Base-by-base conservation (phyloP, 1,140 invertebrate genomes). In the Hirudo medicinalis region DNA sequence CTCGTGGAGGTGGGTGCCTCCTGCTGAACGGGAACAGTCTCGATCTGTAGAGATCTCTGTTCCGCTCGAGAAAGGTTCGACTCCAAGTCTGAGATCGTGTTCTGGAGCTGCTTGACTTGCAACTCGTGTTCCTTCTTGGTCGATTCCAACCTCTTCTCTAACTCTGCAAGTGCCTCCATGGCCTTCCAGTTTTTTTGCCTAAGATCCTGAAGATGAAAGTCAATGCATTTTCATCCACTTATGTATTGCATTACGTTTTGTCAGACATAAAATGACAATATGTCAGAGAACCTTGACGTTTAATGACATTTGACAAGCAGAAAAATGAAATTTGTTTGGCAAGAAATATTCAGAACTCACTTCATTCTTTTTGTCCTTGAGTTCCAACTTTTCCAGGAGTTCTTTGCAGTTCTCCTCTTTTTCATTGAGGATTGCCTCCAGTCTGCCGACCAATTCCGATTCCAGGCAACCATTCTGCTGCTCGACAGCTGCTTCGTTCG, bases 111-210 rank as follows among this genome's bases (percentile, higher is more conserved):
- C 57, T 32, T 22, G 29, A 32, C 11, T 22, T 25, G 57, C 20
- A 20, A 25, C 29, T 63, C 57, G 6, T 63, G 22, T 22, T 63
- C 57, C 20, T 13, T n/a, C 57, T 22, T 43, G 43, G 13, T 22
- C 19, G 13, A 53, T 54, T 70, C 32, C 19, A 70, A 54, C 27
- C 49, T 25, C 29, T 70, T 70, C 29, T 70, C 69, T 22, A 25
- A 25, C n/a, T 70, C 69, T 53, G 69, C 13, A 2, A 70, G 40
- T 49, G 53, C 69, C 27, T 70, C 69, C 69, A 70, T 70, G 22
- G 69, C 49, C n/a, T 70, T 70, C 69, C 69, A 70, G 49, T 70
- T 70, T 25, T 53, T 43, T 22, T 53, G 69, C 25, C 69, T 49
- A 6, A 70, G 69, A 70, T 70, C 43, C 69, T 70, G 69, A 70